Conservation (phyloP, 1,140 invertebrate genomes). For the Camponotus floridanus region DNA sequence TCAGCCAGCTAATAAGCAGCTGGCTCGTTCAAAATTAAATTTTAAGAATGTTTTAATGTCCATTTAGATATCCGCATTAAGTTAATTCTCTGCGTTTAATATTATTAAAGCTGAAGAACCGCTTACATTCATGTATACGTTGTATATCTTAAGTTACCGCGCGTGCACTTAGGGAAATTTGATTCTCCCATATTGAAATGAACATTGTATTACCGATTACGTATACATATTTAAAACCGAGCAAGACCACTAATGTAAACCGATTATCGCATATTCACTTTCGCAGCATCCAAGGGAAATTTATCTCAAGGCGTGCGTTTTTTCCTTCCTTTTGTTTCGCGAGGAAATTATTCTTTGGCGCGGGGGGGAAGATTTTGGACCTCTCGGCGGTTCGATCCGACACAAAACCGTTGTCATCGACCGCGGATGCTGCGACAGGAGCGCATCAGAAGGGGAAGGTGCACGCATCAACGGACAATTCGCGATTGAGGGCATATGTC, state of each 20-base stretch:
- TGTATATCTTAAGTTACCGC: conserved; percentile 17
- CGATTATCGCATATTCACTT: background rate
- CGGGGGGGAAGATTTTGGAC: background rate
- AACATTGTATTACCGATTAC: conserved; percentile 16
- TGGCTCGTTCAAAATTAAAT: conserved; percentile 14
- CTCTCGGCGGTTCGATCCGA: conserved; percentile 33
- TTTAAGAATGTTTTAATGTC: conserved; percentile 34
- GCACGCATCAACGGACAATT: conserved; percentile 71
- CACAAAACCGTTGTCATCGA: conserved; percentile 53
- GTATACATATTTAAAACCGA: background rate
- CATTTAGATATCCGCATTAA: background rate
- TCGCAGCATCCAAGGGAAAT: background rate
- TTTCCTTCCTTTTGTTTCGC: background rate
- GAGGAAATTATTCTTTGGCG: background rate
- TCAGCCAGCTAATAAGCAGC: conserved; percentile 1
- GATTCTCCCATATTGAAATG: background rate
- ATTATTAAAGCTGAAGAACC: conserved; percentile 11
- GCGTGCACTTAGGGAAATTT: conserved; percentile 36
- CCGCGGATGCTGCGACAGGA: conserved; percentile 45
- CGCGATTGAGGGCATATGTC: conserved; percentile 72
- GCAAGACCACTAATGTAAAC: conserved; percentile 9
- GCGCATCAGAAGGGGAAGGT: conserved; percentile 65
- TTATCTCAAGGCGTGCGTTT: background rate
- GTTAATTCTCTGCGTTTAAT: background rate
- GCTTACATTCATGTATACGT: conserved; percentile 18